Conservation (phyloP, 2,113 vertebrate genomes). For the Phoenicopterus ruber region DNA sequence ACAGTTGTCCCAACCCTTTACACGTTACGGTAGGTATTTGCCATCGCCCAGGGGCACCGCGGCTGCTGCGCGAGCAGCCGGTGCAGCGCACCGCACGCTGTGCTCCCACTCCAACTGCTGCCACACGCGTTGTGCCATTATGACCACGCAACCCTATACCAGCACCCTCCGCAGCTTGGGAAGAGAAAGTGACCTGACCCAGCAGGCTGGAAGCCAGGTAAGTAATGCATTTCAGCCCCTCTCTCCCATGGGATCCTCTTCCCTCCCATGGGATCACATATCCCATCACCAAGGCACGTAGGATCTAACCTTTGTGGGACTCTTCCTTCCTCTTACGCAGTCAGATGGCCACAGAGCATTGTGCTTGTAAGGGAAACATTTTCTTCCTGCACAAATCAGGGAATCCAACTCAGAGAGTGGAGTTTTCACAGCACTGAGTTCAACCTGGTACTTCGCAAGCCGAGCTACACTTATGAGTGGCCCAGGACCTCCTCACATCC, state of each 20-base stretch:
- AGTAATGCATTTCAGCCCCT: background rate
- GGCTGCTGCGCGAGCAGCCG: background rate
- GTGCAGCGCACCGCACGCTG: accelerated
- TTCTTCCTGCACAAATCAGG: background rate
- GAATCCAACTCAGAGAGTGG: background rate
- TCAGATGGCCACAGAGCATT: background rate
- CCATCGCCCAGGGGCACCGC: accelerated
- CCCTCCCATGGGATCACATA: background rate
- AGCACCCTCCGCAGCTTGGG: background rate
- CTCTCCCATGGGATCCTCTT: background rate
- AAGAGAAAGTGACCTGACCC: background rate
- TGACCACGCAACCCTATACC: background rate
- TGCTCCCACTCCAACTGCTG: background rate
- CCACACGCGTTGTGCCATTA: accelerated
- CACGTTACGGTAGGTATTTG: background rate
- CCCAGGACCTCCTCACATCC: background rate
- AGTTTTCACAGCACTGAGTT: background rate
- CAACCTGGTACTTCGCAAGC: background rate
- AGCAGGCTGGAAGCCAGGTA: background rate
- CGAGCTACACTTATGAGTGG: background rate
- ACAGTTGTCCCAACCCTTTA: background rate
- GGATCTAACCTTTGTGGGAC: background rate
- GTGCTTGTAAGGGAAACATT: background rate
- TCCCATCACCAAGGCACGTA: background rate
- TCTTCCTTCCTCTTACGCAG: background rate